A percentile compares a stretch with the other conserved stretches of the same genome.
phyloP scores from a whole-genome alignment of 2,797 vertebrate genomes.

The Petrocephalus schoutedeni region DNA sequence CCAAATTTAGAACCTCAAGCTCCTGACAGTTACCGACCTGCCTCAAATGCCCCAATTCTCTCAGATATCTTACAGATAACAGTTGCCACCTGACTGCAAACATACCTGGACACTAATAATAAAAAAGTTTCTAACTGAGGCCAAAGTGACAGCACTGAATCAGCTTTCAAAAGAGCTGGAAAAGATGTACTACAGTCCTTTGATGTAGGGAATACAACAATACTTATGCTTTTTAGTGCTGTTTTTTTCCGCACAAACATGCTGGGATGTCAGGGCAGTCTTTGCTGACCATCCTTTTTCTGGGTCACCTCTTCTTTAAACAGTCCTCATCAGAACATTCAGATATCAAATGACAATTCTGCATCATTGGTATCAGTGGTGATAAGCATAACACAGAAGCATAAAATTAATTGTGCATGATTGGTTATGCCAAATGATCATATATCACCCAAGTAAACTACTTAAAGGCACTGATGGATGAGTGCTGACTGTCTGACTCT shows the following conservation, averaged over 20 bases:
- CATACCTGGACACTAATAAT: background rate
- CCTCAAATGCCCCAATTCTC: background rate
- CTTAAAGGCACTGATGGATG: background rate
- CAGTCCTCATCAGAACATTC: background rate
- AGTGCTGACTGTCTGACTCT: background rate
- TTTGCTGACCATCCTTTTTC: background rate
- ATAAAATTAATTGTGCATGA: background rate
- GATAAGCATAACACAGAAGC: background rate
- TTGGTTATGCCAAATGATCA: background rate
- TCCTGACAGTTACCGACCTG: background rate
- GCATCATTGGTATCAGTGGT: background rate
- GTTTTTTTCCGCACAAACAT: background rate
- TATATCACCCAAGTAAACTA: background rate
- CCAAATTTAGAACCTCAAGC: background rate
- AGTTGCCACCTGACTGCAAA: background rate
- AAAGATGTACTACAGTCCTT: background rate
- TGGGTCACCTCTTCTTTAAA: background rate
- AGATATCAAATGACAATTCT: background rate
- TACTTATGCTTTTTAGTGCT: background rate
- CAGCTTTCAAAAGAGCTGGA: background rate
- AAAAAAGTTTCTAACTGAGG: background rate
- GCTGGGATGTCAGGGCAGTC: background rate
- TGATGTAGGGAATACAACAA: background rate
- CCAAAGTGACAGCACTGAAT: background rate
- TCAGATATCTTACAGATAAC: constrained; percentile 1